A percentile compares a stretch with the other conserved stretches of the same genome.
phyloP scores from a whole-genome alignment of 2,888 invertebrate genomes.

The Drosophila paramelanica region DNA sequence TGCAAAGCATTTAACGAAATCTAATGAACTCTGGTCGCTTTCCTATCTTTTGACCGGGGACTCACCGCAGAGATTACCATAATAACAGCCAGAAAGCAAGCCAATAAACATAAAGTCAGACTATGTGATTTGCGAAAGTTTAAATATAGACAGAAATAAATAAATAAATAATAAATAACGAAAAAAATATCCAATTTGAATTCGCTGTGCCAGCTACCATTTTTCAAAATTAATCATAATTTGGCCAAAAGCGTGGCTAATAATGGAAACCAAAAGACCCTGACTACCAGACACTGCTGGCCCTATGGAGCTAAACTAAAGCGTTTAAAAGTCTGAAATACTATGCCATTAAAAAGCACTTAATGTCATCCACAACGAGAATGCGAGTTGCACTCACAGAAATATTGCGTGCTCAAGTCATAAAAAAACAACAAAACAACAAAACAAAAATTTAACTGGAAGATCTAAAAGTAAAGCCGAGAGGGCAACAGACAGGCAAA shows the following conservation, averaged over 20 bases:
- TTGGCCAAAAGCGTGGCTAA: slow-evolving; percentile 40
- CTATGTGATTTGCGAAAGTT: slow-evolving; percentile 44
- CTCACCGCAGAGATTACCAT: slow-evolving; percentile 62
- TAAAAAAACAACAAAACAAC: slow-evolving; percentile 18
- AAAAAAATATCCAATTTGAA: slow-evolving; percentile 18
- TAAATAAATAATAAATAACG: slow-evolving; percentile 1
- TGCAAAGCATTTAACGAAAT: slow-evolving; percentile 50
- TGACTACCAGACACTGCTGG: slow-evolving; percentile 8
- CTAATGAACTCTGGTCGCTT: slow-evolving; percentile 44
- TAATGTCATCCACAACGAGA: slow-evolving; percentile 47
- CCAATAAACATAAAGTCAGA: slow-evolving; percentile 5
- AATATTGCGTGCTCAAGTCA: slow-evolving; percentile 64
- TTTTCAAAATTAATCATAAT: slow-evolving; percentile 54
- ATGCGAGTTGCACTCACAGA: slow-evolving; percentile 54
- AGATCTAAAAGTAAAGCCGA: slow-evolving; percentile 12
- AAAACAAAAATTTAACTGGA: neutral
- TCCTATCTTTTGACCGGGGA: slow-evolving; percentile 46
- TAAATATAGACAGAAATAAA: slow-evolving; percentile 6
- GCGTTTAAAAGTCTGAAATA: slow-evolving; percentile 43
- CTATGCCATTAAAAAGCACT: slow-evolving; percentile 68
- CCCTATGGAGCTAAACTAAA: slow-evolving; percentile 14
- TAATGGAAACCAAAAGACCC: slow-evolving; percentile 21
- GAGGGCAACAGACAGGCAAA: slow-evolving; percentile 20
- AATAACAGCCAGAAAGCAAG: slow-evolving; percentile 53
- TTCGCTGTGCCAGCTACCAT: slow-evolving; percentile 35